Evolutionary conservation across 2,888 invertebrate species (phyloP).

Genomic region (Listrodromus nycthemerus): DNA sequence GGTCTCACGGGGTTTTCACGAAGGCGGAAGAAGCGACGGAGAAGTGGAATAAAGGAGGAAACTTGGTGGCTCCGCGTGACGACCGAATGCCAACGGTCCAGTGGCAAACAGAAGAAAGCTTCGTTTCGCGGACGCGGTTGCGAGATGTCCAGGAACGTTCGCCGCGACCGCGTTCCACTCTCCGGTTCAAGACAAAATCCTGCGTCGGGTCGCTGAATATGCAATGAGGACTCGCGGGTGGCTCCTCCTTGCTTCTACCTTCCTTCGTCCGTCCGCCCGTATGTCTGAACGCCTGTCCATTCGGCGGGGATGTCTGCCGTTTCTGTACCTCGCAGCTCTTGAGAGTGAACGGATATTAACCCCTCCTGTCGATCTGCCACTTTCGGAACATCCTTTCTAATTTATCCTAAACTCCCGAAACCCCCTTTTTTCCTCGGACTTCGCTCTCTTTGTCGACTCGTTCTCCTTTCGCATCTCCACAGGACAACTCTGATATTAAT

Average conservation of each 20-base stretch:
- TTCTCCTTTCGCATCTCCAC: background rate
- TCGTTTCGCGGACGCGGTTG: conserved; percentile 43
- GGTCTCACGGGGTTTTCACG: conserved; percentile 37
- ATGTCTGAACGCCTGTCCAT: conserved; percentile 72
- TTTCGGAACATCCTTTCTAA: conserved; percentile 42
- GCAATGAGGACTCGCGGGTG: conserved; percentile 78
- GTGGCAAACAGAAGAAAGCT: conserved; percentile 35
- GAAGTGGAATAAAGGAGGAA: conserved; percentile 2
- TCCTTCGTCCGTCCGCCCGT: conserved; percentile 63
- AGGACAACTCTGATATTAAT: background rate
- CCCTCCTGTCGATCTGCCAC: conserved; percentile 71
- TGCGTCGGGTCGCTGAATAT: conserved; percentile 80
- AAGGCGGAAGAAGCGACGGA: background rate
- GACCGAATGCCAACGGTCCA: conserved; percentile 66
- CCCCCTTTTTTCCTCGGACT: conserved; percentile 6
- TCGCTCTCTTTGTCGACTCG: background rate
- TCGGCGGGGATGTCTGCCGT: conserved; percentile 60
- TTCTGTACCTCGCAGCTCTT: conserved; percentile 45
- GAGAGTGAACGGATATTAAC: conserved; percentile 72
- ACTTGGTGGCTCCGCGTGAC: conserved; percentile 50
- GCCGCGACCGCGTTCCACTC: conserved; percentile 43
- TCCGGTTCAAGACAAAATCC: conserved; percentile 78
- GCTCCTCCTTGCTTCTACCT: conserved; percentile 62
- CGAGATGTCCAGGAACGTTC: conserved; percentile 56
- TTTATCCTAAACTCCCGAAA: conserved; percentile 33